Evolutionary conservation across 2,113 vertebrate species (phyloP), one percentile per base, ranked within the genome.

Genomic region (Alces alces): DNA sequence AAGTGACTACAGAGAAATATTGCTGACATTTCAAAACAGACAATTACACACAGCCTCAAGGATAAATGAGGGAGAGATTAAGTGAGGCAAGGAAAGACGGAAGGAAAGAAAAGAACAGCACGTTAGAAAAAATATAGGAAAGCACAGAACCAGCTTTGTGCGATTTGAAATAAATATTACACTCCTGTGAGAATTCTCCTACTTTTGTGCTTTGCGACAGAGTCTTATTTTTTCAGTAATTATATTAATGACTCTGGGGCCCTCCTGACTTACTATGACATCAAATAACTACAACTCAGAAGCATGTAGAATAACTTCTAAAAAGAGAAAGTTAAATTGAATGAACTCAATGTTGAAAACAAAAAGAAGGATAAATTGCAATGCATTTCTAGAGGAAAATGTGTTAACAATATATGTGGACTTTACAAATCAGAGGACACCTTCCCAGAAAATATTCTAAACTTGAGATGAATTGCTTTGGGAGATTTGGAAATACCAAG

Each of bases 101-200:
- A 14, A 39, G 17, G 23, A 57, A 3, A 16, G 15, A 28, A 58
- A 28, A 30, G 36, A 80, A 54, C 0, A 1, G 30, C 2, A 2
- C 0, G 2, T 7, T 1, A 12, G 92, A 10, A 19, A 21, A 2
- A 36, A 27, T 0, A 3, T 14, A n/a, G 64, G 25, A 7, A 47
- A 52, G 6, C 39, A 4, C 84, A 28, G 60, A 28, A 17, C 39
- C 0, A 14, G 6, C 27, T 7, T 9, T 27, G 45, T 16, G 45
- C n/a, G 2, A 23, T 73, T 12, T 45, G 39, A 33, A 50, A n/a
- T 28, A 43, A 21, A 15, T 6, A 7, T 1, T 0, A 5, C 0
- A 2, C 13, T 33, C 25, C 25, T 64, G 6, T 23, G 86, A 70
- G 30, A 70, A 30, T 30, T 45, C 50, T n/a, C 76, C 21, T 15